These are phyloP conservation scores for Thera britannica DNA, from an alignment of 2,888 invertebrate species.

Conservation along the genomic window DNA sequence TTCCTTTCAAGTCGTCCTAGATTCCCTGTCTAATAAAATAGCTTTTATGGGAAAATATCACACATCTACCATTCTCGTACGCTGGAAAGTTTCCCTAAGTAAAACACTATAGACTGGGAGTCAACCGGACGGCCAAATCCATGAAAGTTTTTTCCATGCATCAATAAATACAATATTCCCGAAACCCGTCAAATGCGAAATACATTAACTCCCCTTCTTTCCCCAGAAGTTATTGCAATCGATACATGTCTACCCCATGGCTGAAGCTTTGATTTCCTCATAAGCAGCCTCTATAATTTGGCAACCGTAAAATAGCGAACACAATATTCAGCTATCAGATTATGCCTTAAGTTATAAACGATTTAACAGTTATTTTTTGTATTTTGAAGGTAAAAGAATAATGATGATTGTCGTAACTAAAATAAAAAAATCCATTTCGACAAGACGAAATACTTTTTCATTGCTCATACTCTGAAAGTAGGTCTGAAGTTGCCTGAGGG, in stretches of 20 bases:
- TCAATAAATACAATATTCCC: conserved; percentile 1
- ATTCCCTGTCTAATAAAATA: conserved; percentile 52
- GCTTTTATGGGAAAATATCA: conserved; percentile 45
- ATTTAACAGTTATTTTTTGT: no score
- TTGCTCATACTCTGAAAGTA: no score
- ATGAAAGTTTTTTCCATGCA: no score
- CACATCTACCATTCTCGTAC: conserved; percentile 39
- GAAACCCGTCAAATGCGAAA: conserved; percentile 72
- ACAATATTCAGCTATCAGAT: no score
- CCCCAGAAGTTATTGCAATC: conserved; percentile 77
- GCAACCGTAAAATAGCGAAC: not conserved
- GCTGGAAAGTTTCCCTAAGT: conserved; percentile 32
- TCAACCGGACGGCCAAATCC: not conserved
- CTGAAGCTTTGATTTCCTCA: conserved; percentile 1
- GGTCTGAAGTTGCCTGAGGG: no score
- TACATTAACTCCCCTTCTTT: conserved; percentile 52
- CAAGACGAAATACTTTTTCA: no score
- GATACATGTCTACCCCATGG: conserved; percentile 53
- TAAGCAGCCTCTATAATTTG: not conserved
- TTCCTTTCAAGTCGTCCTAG: conserved; percentile 53
- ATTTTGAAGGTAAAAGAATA: no score
- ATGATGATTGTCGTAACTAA: no score
- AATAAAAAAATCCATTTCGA: no score
- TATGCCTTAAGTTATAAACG: no score
- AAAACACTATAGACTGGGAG: conserved; percentile 17